Conservation (phyloP, 2,888 invertebrate genomes). For the Chalcis sispes region DNA sequence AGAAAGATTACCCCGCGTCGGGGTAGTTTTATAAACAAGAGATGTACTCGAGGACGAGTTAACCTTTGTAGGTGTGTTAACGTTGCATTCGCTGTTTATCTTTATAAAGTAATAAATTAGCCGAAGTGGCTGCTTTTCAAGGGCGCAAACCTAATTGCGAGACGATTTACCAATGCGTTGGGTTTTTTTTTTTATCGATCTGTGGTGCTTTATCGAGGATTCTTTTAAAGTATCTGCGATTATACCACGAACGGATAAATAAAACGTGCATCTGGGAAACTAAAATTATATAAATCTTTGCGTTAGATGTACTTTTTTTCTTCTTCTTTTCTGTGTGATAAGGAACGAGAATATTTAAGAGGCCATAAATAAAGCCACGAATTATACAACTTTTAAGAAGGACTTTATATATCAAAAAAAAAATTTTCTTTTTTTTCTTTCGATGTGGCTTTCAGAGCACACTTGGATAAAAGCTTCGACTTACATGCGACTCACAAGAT, state of each 20-base stretch:
- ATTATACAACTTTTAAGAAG: constrained; percentile 1
- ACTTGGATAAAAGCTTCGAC: neutral
- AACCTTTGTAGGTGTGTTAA: too few relatives aligned
- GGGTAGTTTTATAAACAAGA: too few relatives aligned
- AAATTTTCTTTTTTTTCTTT: neutral
- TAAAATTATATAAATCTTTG: neutral
- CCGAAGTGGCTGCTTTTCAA: too few relatives aligned
- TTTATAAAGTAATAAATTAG: too few relatives aligned
- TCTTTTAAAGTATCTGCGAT: neutral
- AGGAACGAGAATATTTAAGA: constrained; percentile 1
- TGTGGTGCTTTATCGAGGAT: neutral
- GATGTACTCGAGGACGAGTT: too few relatives aligned
- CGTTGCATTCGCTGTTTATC: too few relatives aligned
- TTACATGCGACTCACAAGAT: neutral
- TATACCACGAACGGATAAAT: neutral
- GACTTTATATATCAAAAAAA: constrained; percentile 3
- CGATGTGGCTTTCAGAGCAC: neutral
- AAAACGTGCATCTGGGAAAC: neutral
- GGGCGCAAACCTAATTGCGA: too few relatives aligned
- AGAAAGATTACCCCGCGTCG: too few relatives aligned
- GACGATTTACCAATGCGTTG: neutral
- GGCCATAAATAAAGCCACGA: constrained; percentile 18
- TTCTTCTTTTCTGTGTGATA: neutral
- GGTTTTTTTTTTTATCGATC: neutral
- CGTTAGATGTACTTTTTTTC: neutral